Evolutionary conservation across 2,113 vertebrate genomes (phyloP).

Genomic region (Alosa alosa): DNA sequence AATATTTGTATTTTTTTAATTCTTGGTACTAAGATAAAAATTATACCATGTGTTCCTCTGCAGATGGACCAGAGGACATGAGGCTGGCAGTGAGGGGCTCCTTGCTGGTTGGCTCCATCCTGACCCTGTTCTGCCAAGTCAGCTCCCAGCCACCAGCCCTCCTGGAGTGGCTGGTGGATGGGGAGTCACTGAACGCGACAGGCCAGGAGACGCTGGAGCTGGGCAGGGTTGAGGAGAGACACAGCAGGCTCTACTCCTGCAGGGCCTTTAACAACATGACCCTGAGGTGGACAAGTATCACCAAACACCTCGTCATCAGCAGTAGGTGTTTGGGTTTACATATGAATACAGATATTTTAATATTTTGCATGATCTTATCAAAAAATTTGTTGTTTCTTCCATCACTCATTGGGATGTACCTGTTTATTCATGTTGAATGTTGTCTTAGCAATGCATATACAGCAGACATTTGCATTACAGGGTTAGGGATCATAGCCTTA

Average conservation of each 20-base stretch:
- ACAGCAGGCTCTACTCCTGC: constrained; percentile 62
- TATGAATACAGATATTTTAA: background rate
- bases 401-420: background rate
- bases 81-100: constrained; percentile 45
- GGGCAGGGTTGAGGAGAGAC: constrained; percentile 29
- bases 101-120: constrained; percentile 52
- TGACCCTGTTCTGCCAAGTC: constrained; percentile 54
- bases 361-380: background rate
- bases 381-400: background rate
- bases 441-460: background rate
- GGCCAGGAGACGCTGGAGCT: constrained; percentile 42
- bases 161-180: constrained; percentile 51
- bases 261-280: constrained; percentile 60
- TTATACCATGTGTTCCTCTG: background rate
- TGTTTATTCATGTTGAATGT: background rate
- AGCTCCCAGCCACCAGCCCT: constrained; percentile 56
- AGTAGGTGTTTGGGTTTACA: constrained; percentile 38
- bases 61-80: constrained; percentile 63
- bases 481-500: background rate
- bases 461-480: background rate
- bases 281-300: constrained; percentile 45
- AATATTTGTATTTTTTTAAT: background rate
- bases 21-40: no score
- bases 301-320: constrained; percentile 44
- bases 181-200: constrained; percentile 33